A percentile compares a stretch with the other conserved stretches of the same genome.
Conservation (phyloP, 2,888 invertebrate genomes). For the Tolmerus cingulatus region DNA sequence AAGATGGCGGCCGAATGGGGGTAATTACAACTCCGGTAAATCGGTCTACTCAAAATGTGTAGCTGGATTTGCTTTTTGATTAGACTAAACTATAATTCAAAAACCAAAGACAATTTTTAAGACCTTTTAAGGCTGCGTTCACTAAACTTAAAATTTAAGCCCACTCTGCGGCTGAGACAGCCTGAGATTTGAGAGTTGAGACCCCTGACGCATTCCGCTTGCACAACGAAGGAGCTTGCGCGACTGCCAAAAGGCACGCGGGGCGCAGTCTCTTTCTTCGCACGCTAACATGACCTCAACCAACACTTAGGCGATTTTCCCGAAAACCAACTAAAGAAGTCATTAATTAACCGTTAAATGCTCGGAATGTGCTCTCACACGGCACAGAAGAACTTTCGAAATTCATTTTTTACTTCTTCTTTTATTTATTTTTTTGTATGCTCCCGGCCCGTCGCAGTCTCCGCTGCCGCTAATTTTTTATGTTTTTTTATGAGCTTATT, state of each 20-base stretch:
- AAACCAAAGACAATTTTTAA: too few species aligned
- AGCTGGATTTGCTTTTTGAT: too few species aligned
- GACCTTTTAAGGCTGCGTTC: too few species aligned
- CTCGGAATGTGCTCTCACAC: slow-evolving; percentile 37
- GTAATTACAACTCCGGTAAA: too few species aligned
- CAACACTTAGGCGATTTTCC: slow-evolving; percentile 24
- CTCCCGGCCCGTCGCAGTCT: neutral
- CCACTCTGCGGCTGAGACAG: neutral
- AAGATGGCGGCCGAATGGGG: too few species aligned
- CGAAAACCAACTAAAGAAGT: slow-evolving; percentile 9
- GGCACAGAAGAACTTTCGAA: slow-evolving; percentile 28
- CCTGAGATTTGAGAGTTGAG: neutral
- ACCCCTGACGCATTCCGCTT: neutral
- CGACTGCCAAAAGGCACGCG: neutral
- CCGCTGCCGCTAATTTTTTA: neutral
- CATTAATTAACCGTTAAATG: slow-evolving; percentile 37
- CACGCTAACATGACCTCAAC: slow-evolving; percentile 29
- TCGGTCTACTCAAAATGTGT: too few species aligned
- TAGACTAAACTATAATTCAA: too few species aligned
- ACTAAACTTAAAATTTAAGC: too few species aligned
- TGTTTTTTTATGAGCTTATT: neutral
- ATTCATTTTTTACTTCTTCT: neutral
- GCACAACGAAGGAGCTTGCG: slow-evolving; percentile 17
- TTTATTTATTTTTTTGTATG: neutral
- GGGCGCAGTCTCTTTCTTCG: neutral